Conservation (phyloP, 2,888 invertebrate species). For the Drosophila subsilvestris region DNA sequence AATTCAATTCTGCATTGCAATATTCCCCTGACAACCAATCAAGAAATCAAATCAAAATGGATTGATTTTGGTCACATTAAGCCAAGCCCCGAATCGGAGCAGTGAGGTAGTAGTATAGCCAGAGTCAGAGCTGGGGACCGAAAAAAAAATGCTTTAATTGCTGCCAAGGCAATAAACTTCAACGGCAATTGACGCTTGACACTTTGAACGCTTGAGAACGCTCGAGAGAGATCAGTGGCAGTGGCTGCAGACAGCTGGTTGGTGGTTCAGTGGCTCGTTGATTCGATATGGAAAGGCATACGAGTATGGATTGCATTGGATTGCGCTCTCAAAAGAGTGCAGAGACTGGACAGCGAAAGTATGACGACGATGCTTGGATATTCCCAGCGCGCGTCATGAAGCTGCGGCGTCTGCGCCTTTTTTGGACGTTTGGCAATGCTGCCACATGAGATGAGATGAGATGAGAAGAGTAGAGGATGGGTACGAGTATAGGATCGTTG, state of each 20-base stretch:
- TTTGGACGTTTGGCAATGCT: constrained; percentile 60
- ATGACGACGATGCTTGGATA: constrained; percentile 63
- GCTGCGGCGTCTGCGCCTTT: constrained; percentile 78
- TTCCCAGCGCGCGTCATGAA: constrained; percentile 76
- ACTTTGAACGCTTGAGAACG: constrained; percentile 61
- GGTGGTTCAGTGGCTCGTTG: constrained; percentile 10
- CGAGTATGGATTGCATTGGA: constrained; percentile 10
- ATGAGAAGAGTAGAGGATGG: too few relatives aligned
- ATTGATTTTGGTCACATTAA: constrained; percentile 55
- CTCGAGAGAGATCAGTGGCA: constrained; percentile 2
- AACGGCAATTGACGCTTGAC: constrained; percentile 77
- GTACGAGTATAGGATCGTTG: too few relatives aligned
- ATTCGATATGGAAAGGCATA: constrained; percentile 9
- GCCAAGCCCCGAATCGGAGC: constrained; percentile 50
- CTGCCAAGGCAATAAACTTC: constrained; percentile 79
- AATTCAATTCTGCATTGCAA: constrained; percentile 72
- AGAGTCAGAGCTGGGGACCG: neutral
- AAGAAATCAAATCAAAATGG: constrained; percentile 56
- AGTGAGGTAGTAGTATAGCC: neutral
- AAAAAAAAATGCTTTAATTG: constrained; percentile 63
- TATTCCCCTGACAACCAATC: constrained; percentile 68
- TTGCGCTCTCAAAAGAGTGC: constrained; percentile 1
- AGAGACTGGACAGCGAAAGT: constrained; percentile 62
- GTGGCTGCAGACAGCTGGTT: neutral
- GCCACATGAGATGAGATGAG: neutral